A percentile compares a stretch with the other conserved stretches of the same genome.
These are phyloP conservation scores for Macropus fuliginosus DNA, from an alignment of 2,797 vertebrate genomes.

Conservation along the genomic window DNA sequence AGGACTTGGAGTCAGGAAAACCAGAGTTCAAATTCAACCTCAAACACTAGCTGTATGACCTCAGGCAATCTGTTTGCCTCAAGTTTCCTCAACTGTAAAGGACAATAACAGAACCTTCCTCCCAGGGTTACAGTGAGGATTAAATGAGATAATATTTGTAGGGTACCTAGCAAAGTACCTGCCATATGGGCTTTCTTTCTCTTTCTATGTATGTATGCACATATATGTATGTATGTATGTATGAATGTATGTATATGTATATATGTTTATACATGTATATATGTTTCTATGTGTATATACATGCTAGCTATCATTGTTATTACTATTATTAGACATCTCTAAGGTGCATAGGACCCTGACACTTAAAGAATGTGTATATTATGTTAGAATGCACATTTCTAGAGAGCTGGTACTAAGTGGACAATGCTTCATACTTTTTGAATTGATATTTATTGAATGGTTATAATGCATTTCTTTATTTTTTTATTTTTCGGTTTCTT, in stretches of 20 bases:
- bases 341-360: not conserved
- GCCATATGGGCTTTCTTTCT: not conserved
- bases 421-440: not conserved
- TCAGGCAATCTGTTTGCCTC: not conserved
- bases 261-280: no score
- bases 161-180: not conserved
- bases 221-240: no score
- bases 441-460: not conserved
- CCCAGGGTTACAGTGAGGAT: no score
- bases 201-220: no score
- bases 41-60: not conserved
- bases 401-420: not conserved
- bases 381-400: constrained; percentile 14
- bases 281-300: not conserved
- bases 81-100: no score
- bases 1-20: no score
- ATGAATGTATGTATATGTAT: no score
- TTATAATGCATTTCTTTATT: not conserved
- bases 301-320: not conserved
- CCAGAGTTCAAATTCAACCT: no score
- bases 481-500: no score
- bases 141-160: no score
- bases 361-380: not conserved
- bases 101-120: no score
- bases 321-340: not conserved